phyloP scores from a whole-genome alignment of 2,888 invertebrate species.

The Augochlorella aurata region DNA sequence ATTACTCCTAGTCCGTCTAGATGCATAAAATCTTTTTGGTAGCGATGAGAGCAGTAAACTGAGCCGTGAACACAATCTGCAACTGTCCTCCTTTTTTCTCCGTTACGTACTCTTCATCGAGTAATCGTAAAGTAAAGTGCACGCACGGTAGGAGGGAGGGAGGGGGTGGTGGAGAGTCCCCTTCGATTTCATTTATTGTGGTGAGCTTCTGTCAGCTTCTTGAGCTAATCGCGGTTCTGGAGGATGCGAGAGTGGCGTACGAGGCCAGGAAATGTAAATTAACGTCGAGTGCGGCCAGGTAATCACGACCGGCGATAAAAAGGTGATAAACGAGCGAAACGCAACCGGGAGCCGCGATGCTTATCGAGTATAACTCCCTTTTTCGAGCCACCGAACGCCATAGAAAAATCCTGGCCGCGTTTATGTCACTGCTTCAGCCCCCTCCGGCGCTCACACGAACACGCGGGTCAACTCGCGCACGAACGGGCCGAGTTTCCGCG shows the following conservation, averaged over 20 bases:
- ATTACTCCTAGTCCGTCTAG: constrained; percentile 33
- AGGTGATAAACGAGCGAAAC: constrained; percentile 70
- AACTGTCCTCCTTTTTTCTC: background rate
- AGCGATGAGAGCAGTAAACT: constrained; percentile 38
- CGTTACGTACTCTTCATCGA: background rate
- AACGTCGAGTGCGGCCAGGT: constrained; percentile 65
- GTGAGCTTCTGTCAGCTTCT: constrained; percentile 26
- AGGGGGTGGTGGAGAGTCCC: constrained; percentile 32
- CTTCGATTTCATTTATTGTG: constrained; percentile 58
- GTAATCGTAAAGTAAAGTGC: constrained; percentile 61
- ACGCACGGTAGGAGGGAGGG: constrained; percentile 32
- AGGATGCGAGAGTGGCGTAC: constrained; percentile 23
- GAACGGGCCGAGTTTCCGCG: constrained; percentile 3
- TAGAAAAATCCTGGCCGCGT: constrained; percentile 60
- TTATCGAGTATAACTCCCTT: constrained; percentile 64
- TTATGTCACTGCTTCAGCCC: constrained; percentile 50
- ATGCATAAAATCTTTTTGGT: constrained; percentile 30
- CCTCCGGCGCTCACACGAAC: constrained; percentile 34
- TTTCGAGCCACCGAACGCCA: constrained; percentile 53
- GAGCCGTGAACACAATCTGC: constrained; percentile 1
- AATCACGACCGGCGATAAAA: constrained; percentile 71
- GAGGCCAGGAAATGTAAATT: constrained; percentile 67
- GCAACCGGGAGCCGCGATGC: constrained; percentile 60
- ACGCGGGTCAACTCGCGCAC: background rate
- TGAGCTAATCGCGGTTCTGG: constrained; percentile 42